Evolutionary conservation across 2,888 invertebrate genomes (phyloP), one percentile per base, ranked within the genome.

Genomic region (Agrochola circellaris): DNA sequence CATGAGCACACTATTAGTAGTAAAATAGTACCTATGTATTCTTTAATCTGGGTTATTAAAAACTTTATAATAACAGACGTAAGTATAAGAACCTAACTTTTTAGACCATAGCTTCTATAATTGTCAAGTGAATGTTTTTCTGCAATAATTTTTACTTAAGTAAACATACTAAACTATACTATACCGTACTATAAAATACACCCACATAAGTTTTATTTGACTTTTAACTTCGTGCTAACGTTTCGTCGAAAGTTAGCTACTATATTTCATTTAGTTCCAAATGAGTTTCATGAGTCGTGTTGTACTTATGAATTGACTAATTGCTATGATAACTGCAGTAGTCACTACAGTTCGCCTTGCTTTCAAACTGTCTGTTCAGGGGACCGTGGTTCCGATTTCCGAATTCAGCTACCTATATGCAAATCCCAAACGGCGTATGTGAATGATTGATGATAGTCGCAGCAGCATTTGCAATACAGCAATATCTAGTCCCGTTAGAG

Each of bases 391-490:
- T 54, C 54, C n/a, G 78, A 77, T 54, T 69, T 38, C 64, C 51
- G 5, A 77, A 79, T 83, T 58, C 20, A 64, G 38, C 26, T 58
- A 26, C 23, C 51, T 20, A 23, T 20, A 69, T 54, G 58, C 45
- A 60, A 38, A 54, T 83, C 68, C 34, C 64, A 51, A 64, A 60
- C 20, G 54, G 54, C 61, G n/a, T 56, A 30, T 38, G 30, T 54
- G 83, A 62, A 83, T 83, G 78, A 83, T 83, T 62, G 68, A 83
- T 77, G 34, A 58, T 45, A 51, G 51, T 56, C 8, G 56, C 11
- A 30, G 83, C 9, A 68, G 6, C 26, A 77, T 68, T 76, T 64
- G 62, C 30, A 6, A 58, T 38, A 34, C 38, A 48, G 26, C 58
- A 60, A 23, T 77, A 30, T 66, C 26, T 66, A 30, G 66, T 56